phyloP scores from a whole-genome alignment of 2,888 invertebrate genomes.

The Orthosia cruda region DNA sequence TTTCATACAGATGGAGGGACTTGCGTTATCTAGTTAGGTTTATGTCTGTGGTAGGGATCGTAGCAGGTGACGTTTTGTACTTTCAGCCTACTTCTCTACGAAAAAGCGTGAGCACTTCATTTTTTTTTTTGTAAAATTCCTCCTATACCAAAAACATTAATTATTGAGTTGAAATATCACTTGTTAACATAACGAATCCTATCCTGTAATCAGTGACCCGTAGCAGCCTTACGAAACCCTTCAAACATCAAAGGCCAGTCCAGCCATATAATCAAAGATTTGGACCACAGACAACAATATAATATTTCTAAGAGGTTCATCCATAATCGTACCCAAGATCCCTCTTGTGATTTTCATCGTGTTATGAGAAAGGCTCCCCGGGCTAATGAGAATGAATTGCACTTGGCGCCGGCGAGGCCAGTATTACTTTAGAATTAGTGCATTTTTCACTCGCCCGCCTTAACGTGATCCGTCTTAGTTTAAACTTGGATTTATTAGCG shows the following conservation, averaged over 20 bases:
- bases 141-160: neutral
- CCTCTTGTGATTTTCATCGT: conserved; percentile 77
- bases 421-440: conserved; percentile 86
- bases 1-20: too few species aligned
- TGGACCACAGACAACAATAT: conserved; percentile 37
- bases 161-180: neutral
- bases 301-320: conserved; percentile 55
- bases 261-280: conserved; percentile 29
- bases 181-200: conserved; percentile 7
- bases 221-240: neutral
- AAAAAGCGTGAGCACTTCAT: too few species aligned
- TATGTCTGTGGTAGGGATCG: too few species aligned
- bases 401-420: conserved; percentile 76
- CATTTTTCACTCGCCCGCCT: conserved; percentile 86
- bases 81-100: too few species aligned
- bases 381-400: conserved; percentile 90
- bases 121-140: neutral
- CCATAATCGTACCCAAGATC: conserved; percentile 50
- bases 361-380: conserved; percentile 84
- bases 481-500: conserved; percentile 81
- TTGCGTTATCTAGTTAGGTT: too few species aligned
- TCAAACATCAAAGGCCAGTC: conserved; percentile 40
- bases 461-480: conserved; percentile 85
- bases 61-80: too few species aligned
- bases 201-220: conserved; percentile 20